phyloP scores from a whole-genome alignment of 2,113 vertebrate species.

The Gila orcuttii region DNA sequence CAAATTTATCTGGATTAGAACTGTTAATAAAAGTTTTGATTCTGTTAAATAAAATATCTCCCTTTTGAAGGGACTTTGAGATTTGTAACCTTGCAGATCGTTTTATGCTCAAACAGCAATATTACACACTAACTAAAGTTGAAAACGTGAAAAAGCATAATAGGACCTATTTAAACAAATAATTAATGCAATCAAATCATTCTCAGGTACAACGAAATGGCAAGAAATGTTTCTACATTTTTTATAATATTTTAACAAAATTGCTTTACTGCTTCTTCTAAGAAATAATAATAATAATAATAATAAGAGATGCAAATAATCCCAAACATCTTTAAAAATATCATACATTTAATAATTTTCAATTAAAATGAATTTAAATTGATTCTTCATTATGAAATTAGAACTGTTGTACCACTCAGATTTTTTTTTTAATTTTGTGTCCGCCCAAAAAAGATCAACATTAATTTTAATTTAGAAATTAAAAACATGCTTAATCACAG shows the following conservation, averaged over 20 bases:
- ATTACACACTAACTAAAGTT: no score
- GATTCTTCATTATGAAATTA: background rate
- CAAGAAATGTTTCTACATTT: background rate
- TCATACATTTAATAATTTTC: background rate
- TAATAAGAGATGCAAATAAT: background rate
- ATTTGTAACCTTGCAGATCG: no score
- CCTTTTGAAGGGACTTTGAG: no score
- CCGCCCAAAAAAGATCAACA: background rate
- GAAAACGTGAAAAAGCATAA: no score
- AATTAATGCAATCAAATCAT: background rate
- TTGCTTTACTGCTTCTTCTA: background rate
- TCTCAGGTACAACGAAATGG: background rate
- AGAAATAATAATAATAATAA: background rate
- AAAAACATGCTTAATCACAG: background rate
- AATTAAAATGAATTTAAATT: no score
- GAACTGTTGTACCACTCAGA: background rate
- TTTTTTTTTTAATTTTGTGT: background rate
- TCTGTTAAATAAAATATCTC: no score
- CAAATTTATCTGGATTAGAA: no score
- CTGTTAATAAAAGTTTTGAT: no score
- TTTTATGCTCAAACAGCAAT: no score
- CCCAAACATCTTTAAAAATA: background rate
- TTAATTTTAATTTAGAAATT: background rate
- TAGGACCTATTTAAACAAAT: background rate
- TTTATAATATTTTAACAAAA: background rate